A percentile compares a stretch with the other conserved stretches of the same genome.
Evolutionary conservation across 2,797 vertebrate genomes (phyloP).

Genomic region (Poeciliopsis turneri): DNA sequence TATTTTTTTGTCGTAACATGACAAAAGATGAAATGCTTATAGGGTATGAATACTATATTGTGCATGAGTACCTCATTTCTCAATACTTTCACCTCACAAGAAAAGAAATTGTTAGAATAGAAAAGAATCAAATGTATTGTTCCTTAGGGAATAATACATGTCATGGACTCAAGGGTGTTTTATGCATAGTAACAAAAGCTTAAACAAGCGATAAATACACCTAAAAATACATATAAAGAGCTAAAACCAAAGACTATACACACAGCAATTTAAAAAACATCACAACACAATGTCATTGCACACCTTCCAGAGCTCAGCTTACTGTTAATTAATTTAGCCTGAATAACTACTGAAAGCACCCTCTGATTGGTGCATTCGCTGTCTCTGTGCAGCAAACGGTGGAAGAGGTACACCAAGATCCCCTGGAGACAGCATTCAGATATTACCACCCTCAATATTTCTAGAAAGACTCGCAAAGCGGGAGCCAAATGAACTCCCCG

Average conservation of each 20-base stretch:
- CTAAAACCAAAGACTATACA: too few relatives aligned
- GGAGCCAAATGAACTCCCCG: conserved; percentile 67
- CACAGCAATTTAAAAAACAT: too few relatives aligned
- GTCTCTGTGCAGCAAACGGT: conserved; percentile 66
- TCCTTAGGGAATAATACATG: too few relatives aligned
- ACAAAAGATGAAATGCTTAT: neutral
- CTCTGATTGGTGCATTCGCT: conserved; percentile 74
- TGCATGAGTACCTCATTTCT: neutral
- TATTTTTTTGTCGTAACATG: neutral
- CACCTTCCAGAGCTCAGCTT: too few relatives aligned
- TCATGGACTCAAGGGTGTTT: too few relatives aligned
- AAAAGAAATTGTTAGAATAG: neutral
- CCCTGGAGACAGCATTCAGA: conserved; percentile 81
- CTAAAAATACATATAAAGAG: too few relatives aligned
- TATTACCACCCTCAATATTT: conserved; percentile 80
- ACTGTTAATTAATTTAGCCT: neutral
- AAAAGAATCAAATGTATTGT: too few relatives aligned
- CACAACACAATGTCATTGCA: too few relatives aligned
- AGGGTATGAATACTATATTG: neutral
- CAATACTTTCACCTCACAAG: conserved; percentile 5
- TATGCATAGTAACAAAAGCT: too few relatives aligned
- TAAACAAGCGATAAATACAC: too few relatives aligned
- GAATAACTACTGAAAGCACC: conserved; percentile 4
- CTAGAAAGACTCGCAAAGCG: conserved; percentile 75
- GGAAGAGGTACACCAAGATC: conserved; percentile 59